Evolutionary conservation across 2,113 vertebrate genomes (phyloP), one percentile per base, ranked within the genome.

Genomic region (Chionomys nivalis): DNA sequence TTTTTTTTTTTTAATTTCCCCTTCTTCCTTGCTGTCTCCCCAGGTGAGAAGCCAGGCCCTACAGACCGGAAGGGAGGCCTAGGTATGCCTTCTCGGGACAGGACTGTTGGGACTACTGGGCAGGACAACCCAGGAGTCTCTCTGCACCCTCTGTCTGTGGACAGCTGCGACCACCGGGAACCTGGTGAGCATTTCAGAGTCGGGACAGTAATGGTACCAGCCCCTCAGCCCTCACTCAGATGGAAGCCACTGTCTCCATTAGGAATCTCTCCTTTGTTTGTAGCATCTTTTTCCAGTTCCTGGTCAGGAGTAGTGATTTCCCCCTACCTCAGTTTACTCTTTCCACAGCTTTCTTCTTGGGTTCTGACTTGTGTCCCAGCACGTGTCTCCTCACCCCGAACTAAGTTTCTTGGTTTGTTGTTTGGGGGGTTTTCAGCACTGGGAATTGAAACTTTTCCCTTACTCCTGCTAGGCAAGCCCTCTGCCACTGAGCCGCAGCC

Each of bases 121-220:
- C 98, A 95, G 4, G 98, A 98, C 5, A 24, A 36, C 55, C 16
- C 96, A 0, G 97, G 97, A 52, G 63, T 98, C 63, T 95, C 93
- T 44, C 63, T 95, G 31, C 95, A 98, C 8, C 96, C 96, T 55
- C 77, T 98, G 89, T 76, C 98, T 91, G 88, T 94, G 0, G 99
- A 99, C 52, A 94, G 94, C 76, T 66, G 97, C 2, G 98, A 98
- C 77, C 95, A 98, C 81, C 96, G 24, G 7, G 99, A 99, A 17
- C 87, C 78, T 16, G 98, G 99, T 99, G 95, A 98, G 97, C 75
- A 2, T 77, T 47, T 93, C 39, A 26, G 82, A 66, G n/a, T 28
- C 0, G 0, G 52, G 65, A 58, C 16, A 16, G 75, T 39, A 58
- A 49, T 26, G 3, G 42, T 4, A 6, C 28, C 31, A 55, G 82